These are phyloP conservation scores for Spatulosminthurus flaviceps DNA, from an alignment of 2,888 invertebrate species.

Conservation along the genomic window DNA sequence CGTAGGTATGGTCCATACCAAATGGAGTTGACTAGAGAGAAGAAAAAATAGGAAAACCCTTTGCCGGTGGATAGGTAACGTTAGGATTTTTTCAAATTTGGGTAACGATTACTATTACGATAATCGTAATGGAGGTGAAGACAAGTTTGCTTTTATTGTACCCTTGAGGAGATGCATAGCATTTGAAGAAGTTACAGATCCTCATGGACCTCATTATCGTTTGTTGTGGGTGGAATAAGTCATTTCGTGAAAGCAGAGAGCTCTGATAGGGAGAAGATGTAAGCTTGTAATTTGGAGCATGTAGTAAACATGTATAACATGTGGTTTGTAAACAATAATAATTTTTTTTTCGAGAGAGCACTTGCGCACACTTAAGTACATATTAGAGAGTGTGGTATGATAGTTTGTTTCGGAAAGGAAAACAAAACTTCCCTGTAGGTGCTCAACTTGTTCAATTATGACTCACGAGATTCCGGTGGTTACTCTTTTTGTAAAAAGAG, in stretches of 20 bases:
- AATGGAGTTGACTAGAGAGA: no score
- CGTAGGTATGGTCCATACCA: no score
- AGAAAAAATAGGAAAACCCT: no score
- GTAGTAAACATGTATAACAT: neutral
- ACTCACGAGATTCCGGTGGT: constrained; percentile 26
- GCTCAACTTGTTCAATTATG: constrained; percentile 41
- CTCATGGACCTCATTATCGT: no score
- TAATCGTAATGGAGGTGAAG: constrained; percentile 14
- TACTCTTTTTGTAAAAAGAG: neutral
- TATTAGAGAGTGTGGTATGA: neutral
- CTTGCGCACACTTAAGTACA: neutral
- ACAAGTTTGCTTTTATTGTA: neutral
- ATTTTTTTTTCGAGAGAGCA: neutral
- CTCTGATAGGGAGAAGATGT: no score
- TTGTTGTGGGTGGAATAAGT: no score
- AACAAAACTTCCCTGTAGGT: constrained; percentile 40
- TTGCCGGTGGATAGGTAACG: no score
- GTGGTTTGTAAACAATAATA: constrained; percentile 22
- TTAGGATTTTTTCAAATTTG: neutral
- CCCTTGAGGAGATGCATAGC: neutral
- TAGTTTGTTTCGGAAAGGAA: constrained; percentile 6
- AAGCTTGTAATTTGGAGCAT: no score
- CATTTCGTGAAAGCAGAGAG: no score
- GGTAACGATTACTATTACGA: neutral
- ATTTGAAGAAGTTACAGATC: no score